Base-by-base conservation (phyloP, 2,888 invertebrate genomes). In the Psylliodes chrysocephalus region DNA sequence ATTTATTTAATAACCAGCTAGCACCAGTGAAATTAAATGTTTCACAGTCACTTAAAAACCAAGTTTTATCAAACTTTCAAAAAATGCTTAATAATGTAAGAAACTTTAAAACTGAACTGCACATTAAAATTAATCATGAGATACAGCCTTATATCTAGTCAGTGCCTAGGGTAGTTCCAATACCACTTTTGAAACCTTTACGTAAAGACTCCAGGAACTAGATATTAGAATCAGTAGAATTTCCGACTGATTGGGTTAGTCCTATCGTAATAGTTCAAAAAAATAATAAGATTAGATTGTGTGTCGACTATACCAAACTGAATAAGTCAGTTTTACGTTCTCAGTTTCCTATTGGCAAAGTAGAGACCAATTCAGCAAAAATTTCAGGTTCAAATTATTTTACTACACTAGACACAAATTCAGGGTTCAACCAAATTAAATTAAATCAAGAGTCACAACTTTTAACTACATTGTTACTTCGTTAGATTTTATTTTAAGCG, bases 341-440 rank as follows among this genome's bases (percentile, higher is more conserved):
- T 7, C 65, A 71, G 18, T 70, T 64, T 55, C 75, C 74, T 0
- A 65, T 77, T 10, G 69, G 71, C 22, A 73, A 77, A 25, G 69
- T 77, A n/a, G 73, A 75, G 30, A 66, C 64, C 0, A 67, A 68
- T 10, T 47, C 73, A 53, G 70, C 70, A 6, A 59, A 67, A 35
- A 17, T 75, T 38, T 63, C 64, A 60, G 66, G 70, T 4, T 67
- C 71, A 1, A 71, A 68, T 61, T 30, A 69, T 54, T 77, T 75
- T 19, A 52, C 33, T 52, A 40, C 44, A 25, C 40, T 64, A 57
- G 67, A 67, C 46, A 60, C 67, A 15, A 62, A 55, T 38, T 67
- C 67, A 25, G 64, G 60, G 17, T 60, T 66, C 53, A 56, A 65
- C 42, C 62, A 65, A 42, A 66, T 70, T 4, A 46, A 49, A 47